Conservation (phyloP, 2,797 vertebrate genomes). For the Protosalanx chinensis region DNA sequence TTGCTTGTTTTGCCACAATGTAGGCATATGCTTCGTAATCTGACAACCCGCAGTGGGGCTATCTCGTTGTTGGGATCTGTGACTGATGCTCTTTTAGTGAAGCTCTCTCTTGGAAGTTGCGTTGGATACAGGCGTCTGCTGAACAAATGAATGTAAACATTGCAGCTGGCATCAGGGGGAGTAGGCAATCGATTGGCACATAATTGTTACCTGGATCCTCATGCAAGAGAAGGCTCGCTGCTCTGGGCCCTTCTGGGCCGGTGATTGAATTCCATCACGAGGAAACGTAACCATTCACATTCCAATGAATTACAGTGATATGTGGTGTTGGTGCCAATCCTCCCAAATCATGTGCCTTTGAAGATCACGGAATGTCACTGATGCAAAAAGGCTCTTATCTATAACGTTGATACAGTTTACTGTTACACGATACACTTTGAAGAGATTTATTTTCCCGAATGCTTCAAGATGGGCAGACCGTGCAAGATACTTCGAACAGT, state of each 20-base stretch:
- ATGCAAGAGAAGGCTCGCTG: conserved; percentile 29
- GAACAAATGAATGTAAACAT: conserved; percentile 20
- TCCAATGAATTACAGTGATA: background rate
- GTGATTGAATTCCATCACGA: conserved; percentile 14
- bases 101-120: background rate
- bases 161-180: conserved; percentile 35
- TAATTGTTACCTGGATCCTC: conserved; percentile 49
- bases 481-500: background rate
- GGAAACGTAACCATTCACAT: background rate
- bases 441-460: background rate
- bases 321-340: background rate
- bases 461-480: background rate
- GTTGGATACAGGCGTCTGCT: no score
- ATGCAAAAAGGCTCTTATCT: conserved; percentile 18
- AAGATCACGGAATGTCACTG: conserved; percentile 25
- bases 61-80: no score
- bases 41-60: no score
- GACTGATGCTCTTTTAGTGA: conserved; percentile 21
- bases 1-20: no score
- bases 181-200: conserved; percentile 47
- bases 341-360: conserved; percentile 1
- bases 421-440: background rate
- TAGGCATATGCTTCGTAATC: no score
- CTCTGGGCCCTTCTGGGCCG: conserved; percentile 40
- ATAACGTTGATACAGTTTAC: background rate